Conservation (phyloP, 1,140 invertebrate species). For the Hypsibius dujardini region DNA sequence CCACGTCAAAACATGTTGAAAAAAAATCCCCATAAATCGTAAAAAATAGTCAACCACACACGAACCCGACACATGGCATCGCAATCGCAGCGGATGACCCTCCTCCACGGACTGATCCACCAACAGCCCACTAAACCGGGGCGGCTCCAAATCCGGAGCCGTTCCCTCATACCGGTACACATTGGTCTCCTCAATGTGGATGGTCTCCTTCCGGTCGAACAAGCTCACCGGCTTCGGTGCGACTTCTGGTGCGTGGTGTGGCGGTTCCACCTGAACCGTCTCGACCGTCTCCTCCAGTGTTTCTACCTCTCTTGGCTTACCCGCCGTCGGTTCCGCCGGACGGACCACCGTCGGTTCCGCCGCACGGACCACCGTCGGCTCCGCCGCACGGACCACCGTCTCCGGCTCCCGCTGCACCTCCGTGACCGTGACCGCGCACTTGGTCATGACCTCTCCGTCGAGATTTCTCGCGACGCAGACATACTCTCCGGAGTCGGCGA, state of each 20-base stretch:
- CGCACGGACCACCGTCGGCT: not conserved
- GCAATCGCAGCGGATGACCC: not conserved
- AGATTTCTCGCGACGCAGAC: not conserved
- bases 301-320: not conserved
- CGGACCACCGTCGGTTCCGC: not conserved
- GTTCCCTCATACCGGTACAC: not conserved
- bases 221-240: not conserved
- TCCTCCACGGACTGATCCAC: constrained; percentile 10
- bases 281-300: not conserved
- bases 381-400: not conserved
- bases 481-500: constrained; percentile 5
- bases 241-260: too few species aligned
- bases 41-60: not conserved
- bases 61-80: not conserved
- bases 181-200: not conserved
- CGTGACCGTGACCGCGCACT: too few species aligned
- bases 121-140: constrained; percentile 7
- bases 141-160: not conserved
- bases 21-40: not conserved
- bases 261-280: not conserved
- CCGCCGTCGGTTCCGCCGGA: not conserved
- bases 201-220: not conserved
- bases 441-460: not conserved
- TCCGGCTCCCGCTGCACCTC: too few species aligned
- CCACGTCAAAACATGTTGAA: not conserved